A percentile compares a stretch with the other conserved stretches of the same genome.
Evolutionary conservation across 1,140 invertebrate genomes (phyloP).

Genomic region (Anastrepha obliqua): DNA sequence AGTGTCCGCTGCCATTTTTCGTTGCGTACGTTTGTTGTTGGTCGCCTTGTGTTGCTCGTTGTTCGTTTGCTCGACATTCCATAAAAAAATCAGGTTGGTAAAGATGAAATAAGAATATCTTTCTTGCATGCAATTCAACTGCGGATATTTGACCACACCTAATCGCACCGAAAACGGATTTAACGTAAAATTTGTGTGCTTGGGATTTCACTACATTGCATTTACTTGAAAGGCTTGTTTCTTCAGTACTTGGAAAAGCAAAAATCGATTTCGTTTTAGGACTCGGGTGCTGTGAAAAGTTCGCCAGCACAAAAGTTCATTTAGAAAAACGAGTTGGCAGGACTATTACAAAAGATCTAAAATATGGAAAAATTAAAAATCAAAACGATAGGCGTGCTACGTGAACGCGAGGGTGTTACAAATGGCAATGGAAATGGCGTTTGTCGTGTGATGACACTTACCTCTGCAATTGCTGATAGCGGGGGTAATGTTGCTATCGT

Average conservation of each 20-base stretch:
- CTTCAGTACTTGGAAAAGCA: neutral
- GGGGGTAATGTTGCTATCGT: constrained; percentile 18
- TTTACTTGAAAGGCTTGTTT: constrained; percentile 32
- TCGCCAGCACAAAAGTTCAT: neutral
- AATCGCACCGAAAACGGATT: neutral
- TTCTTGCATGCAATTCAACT: neutral
- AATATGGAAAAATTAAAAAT: constrained; percentile 71
- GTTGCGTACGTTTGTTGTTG: constrained; percentile 35
- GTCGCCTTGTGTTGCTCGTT: constrained; percentile 40
- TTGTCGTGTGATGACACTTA: constrained; percentile 61
- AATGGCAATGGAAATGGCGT: constrained; percentile 56
- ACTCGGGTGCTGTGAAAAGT: constrained; percentile 32
- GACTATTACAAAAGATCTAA: neutral
- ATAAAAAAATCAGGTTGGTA: constrained; percentile 34
- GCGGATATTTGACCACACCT: constrained; percentile 10
- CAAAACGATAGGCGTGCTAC: constrained; percentile 71
- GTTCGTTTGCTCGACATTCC: constrained; percentile 47
- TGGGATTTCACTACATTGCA: neutral
- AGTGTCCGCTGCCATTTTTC: constrained; percentile 38
- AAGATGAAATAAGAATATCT: constrained; percentile 41
- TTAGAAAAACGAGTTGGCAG: constrained; percentile 16
- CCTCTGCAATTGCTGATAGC: constrained; percentile 11
- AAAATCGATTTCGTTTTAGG: constrained; percentile 43
- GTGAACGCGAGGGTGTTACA: constrained; percentile 67
- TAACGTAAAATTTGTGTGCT: neutral